A percentile compares a stretch with the other conserved stretches of the same genome.
Evolutionary conservation across 2,113 vertebrate species (phyloP).

Genomic region (Miniopterus natalensis): DNA sequence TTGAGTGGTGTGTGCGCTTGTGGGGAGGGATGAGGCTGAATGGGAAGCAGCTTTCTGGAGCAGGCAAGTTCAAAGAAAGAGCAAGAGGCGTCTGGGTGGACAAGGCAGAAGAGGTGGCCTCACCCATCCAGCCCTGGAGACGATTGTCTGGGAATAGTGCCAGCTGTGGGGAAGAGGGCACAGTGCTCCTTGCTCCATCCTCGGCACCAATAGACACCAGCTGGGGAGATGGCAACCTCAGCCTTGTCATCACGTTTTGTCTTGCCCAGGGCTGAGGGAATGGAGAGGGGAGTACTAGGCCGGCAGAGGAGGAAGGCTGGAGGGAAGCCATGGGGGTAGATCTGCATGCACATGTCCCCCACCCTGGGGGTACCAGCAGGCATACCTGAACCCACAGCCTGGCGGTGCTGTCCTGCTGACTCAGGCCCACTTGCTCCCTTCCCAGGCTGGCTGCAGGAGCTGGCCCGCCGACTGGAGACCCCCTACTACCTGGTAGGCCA

Average conservation of each 20-base stretch:
- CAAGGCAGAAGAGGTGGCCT: neutral
- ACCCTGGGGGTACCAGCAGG: rapidly evolving
- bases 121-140: neutral
- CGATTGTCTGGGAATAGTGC: neutral
- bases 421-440: neutral
- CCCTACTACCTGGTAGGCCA: conserved; percentile 85
- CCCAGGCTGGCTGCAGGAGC: conserved; percentile 87
- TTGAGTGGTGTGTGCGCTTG: neutral
- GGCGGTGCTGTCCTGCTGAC: neutral
- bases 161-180: neutral
- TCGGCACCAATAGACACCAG: rapidly evolving
- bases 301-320: neutral
- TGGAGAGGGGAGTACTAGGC: neutral
- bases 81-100: neutral
- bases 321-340: neutral
- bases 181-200: neutral
- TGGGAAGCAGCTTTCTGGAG: neutral
- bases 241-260: neutral
- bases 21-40: neutral
- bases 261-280: neutral
- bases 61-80: neutral
- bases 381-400: neutral
- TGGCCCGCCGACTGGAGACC: conserved; percentile 85
- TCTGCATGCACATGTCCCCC: neutral
- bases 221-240: neutral